phyloP scores from a whole-genome alignment of 2,113 vertebrate genomes.

The Elanoides forficatus region DNA sequence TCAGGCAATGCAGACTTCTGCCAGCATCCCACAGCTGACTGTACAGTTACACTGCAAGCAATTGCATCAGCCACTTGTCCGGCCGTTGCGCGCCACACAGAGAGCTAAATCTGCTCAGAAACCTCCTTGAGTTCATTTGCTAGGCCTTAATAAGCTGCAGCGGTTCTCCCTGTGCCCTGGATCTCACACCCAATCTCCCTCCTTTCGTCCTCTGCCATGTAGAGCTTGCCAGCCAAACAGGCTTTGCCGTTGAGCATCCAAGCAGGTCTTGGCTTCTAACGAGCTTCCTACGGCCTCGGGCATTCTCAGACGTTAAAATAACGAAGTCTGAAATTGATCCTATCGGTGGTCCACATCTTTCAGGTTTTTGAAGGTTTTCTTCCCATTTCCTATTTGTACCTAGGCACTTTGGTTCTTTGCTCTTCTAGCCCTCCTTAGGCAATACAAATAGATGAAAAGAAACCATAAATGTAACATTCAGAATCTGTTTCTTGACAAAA shows the following conservation, averaged over 20 bases:
- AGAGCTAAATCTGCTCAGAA: not conserved
- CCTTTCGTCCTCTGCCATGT: not conserved
- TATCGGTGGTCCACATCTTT: not conserved
- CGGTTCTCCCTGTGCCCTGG: not conserved
- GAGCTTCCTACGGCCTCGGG: not conserved
- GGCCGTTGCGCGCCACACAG: not conserved
- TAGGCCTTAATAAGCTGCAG: not conserved
- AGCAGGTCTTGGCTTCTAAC: not conserved
- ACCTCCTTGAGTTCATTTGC: not conserved
- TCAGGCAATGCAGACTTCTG: not conserved
- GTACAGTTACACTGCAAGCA: not conserved
- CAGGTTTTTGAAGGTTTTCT: not conserved
- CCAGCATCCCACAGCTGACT: not conserved
- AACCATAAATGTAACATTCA: not conserved
- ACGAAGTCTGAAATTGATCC: not conserved
- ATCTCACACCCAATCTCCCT: not conserved
- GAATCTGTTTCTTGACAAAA: not conserved
- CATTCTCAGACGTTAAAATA: not conserved
- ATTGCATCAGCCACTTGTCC: accelerated
- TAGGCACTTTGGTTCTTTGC: not conserved
- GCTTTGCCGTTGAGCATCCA: not conserved
- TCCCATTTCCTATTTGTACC: not conserved
- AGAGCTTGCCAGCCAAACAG: not conserved
- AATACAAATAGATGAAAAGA: not conserved
- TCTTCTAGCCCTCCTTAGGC: not conserved